Base-by-base conservation (phyloP, 2,888 invertebrate genomes). In the Euplagia quadripunctaria region DNA sequence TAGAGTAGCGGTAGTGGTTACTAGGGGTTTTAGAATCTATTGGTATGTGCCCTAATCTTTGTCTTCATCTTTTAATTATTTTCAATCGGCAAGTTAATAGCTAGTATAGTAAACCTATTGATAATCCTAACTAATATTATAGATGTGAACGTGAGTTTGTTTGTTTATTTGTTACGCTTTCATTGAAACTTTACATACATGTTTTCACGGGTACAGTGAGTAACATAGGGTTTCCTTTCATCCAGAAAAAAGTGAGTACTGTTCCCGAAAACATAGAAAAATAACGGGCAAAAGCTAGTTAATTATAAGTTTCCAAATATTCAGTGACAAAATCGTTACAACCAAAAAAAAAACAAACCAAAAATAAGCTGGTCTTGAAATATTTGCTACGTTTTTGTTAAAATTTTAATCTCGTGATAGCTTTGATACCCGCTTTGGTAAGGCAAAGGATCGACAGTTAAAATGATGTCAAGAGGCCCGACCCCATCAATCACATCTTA, bases 401-500 rank as follows among this genome's bases (percentile, higher is more conserved):
- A 71, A 52, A 73, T 70, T 73, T 77, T 64, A 73, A 67, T 73
- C 68, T 73, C 65, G 70, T 67, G 73, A 80, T 74, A 80, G 72
- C 61, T 55, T 75, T 79, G 75, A 80, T 82, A 72, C 17, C 75
- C 65, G 74, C 74, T 82, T 80, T 77, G 67, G 71, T 74, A 74
- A 72, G 67, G 71, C 73, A 74, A 72, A 76, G 72, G 71, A 76
- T 74, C 73, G 75, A 71, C 75, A 75, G 74, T 74, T 77, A 75
- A 73, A 80, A 77, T 73, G 75, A 72, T 74, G 79, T 75, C 80
- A 71, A 74, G 75, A 76, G 75, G 69, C 69, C 71, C 73, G 69
- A 58, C 71, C 78, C 68, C 77, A 83, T 83, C 77, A 79, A 83
- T 80, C 81, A 78, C 69, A 77, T 69, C 64, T 79, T 81, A 78